Conservation (phyloP, 2,797 vertebrate genomes). For the Alectoris magna region DNA sequence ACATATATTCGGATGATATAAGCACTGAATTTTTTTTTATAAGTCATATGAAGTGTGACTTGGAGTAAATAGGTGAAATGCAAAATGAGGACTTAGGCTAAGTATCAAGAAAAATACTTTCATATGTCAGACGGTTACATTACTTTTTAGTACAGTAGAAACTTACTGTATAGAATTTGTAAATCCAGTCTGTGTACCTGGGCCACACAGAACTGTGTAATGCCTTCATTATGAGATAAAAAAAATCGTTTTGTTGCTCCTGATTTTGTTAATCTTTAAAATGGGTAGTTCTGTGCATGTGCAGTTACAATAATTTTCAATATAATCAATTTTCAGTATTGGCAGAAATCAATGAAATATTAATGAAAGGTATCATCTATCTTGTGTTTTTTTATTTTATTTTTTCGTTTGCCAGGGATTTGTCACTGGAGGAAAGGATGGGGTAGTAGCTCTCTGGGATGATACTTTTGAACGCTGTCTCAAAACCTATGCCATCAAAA, state of each 20-base stretch:
- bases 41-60: not conserved
- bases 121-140: not conserved
- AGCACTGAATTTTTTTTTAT: not conserved
- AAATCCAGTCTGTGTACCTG: not conserved
- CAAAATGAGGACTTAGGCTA: not conserved
- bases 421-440: constrained; percentile 98
- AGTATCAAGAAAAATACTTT: not conserved
- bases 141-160: not conserved
- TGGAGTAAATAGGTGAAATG: not conserved
- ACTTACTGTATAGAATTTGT: not conserved
- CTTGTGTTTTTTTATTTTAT: not conserved
- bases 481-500: constrained; percentile 98
- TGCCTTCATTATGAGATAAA: not conserved
- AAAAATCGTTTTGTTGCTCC: not conserved
- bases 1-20: not conserved
- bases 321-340: not conserved
- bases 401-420: constrained; percentile 85
- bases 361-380: not conserved
- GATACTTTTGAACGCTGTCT: constrained; percentile 98
- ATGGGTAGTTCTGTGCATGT: not conserved
- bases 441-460: constrained; percentile 96
- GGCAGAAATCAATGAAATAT: not conserved
- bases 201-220: not conserved
- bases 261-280: not conserved
- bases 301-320: not conserved